Conservation (phyloP, 2,113 vertebrate genomes). For the Ailurus styani region DNA sequence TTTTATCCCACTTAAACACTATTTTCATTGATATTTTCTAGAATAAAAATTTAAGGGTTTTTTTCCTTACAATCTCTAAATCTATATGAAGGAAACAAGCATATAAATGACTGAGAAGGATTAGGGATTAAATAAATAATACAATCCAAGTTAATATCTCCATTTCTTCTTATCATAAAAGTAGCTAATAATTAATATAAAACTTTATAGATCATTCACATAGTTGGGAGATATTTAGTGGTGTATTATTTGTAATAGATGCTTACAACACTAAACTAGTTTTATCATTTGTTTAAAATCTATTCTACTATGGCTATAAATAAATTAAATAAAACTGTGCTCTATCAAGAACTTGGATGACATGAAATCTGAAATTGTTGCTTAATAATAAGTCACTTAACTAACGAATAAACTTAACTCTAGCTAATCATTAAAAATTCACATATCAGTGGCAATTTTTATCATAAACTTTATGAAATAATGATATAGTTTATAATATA, state of each 20-base stretch:
- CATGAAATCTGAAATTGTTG: neutral
- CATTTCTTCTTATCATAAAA: neutral
- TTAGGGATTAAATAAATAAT: neutral
- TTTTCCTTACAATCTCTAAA: neutral
- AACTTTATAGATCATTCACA: neutral
- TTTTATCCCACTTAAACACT: neutral
- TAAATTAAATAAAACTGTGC: neutral
- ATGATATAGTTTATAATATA: neutral
- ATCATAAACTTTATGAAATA: neutral
- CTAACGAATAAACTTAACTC: neutral
- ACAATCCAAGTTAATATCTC: neutral
- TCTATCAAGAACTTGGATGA: neutral
- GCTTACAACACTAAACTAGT: neutral
- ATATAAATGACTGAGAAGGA: neutral
- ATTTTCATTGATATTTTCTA: neutral
- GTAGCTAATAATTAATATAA: neutral
- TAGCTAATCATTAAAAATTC: neutral
- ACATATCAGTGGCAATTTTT: neutral
- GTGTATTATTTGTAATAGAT: neutral
- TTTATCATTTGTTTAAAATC: neutral
- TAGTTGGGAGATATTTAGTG: neutral
- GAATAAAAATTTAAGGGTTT: neutral
- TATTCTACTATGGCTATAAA: neutral
- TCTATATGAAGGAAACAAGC: neutral
- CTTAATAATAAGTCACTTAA: neutral